Percentiles rank a stretch among this genome's conserved stretches.
Evolutionary conservation across 1,140 invertebrate genomes (phyloP).

Genomic region (Arctopsyche grandis): DNA sequence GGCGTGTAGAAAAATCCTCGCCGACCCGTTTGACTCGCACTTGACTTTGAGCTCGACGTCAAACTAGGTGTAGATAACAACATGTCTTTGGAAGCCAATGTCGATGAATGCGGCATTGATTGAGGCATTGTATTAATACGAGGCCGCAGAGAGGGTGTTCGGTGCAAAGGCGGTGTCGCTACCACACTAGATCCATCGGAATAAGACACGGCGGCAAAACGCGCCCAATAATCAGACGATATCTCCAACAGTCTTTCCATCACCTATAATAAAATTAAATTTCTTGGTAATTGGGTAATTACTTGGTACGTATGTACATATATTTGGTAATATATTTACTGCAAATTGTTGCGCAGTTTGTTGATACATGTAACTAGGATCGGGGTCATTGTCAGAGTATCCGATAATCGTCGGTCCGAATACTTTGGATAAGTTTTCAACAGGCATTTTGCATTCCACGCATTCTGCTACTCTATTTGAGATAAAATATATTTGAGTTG

Average conservation of each 20-base stretch:
- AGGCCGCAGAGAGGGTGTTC: slow-evolving; percentile 48
- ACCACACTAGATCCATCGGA: slow-evolving; percentile 49
- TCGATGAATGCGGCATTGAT: not conserved
- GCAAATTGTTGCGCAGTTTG: slow-evolving; percentile 49
- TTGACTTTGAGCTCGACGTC: slow-evolving; percentile 38
- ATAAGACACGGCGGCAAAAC: slow-evolving; percentile 47
- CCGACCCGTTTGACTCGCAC: slow-evolving; percentile 3
- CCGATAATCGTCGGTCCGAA: slow-evolving; percentile 87
- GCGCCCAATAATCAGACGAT: slow-evolving; percentile 52
- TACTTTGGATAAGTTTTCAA: slow-evolving; percentile 78
- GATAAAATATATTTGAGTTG: slow-evolving; percentile 31
- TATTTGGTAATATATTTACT: too few species aligned
- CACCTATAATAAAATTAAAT: slow-evolving; percentile 32
- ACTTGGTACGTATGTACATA: too few species aligned
- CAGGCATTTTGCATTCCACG: slow-evolving; percentile 81
- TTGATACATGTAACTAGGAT: slow-evolving; percentile 46
- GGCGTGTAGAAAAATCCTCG: slow-evolving; percentile 51
- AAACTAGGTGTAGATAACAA: slow-evolving; percentile 38
- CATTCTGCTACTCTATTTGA: slow-evolving; percentile 73
- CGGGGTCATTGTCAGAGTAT: slow-evolving; percentile 60
- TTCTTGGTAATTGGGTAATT: slow-evolving; percentile 18
- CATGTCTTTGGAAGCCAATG: not conserved
- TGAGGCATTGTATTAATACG: slow-evolving; percentile 46
- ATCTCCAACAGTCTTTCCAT: slow-evolving; percentile 48
- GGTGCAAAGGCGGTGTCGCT: slow-evolving; percentile 45